Evolutionary conservation across 2,888 invertebrate genomes (phyloP).

Genomic region (Clunio marinus): DNA sequence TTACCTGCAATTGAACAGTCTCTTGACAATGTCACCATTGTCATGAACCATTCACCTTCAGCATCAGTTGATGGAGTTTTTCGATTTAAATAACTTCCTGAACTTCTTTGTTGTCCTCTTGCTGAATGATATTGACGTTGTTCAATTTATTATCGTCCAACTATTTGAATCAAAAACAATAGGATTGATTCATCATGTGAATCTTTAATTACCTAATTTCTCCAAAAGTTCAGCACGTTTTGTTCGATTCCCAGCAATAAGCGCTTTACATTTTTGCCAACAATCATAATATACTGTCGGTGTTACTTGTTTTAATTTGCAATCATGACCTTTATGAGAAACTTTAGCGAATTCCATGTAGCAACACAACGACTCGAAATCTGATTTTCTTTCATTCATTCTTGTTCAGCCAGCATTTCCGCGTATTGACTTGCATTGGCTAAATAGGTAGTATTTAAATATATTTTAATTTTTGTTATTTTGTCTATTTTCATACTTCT

Average conservation of each 20-base stretch:
- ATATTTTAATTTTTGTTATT: no score
- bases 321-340: constrained; percentile 96
- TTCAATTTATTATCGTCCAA: constrained; percentile 90
- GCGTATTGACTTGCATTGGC: no score
- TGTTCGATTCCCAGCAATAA: constrained; percentile 86
- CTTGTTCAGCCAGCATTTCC: no score
- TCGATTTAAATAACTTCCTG: constrained; percentile 51
- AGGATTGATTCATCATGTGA: constrained; percentile 94
- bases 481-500: no score
- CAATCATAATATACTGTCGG: constrained; percentile 99
- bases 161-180: constrained; percentile 94
- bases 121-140: constrained; percentile 87
- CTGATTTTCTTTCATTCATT: no score
- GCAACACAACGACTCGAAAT: constrained; percentile 93
- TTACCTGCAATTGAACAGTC: constrained; percentile 74
- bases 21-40: constrained; percentile 61
- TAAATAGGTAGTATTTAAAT: no score
- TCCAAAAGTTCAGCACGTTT: constrained; percentile 77
- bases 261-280: constrained; percentile 98
- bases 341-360: constrained; percentile 97
- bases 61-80: constrained; percentile 62
- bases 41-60: constrained; percentile 62
- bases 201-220: constrained; percentile 84
- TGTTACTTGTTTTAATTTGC: constrained; percentile 91
- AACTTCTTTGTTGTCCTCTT: constrained; percentile 52